Evolutionary conservation across 2,797 vertebrate species (phyloP).

Genomic region (Lepidocolaptes lacrymiger): DNA sequence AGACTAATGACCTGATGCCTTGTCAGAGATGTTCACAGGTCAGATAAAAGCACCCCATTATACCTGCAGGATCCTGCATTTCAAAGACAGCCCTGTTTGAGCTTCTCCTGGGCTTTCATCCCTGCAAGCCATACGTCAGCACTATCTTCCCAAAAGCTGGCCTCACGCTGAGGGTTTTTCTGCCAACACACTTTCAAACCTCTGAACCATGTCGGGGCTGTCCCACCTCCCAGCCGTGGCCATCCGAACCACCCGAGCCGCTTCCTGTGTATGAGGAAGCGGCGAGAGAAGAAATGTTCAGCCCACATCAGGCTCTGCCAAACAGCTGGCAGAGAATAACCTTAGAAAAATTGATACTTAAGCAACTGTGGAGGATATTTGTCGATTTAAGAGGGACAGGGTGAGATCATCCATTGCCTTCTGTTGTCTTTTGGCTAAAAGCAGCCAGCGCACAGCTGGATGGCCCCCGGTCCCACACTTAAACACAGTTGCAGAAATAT

Average conservation of each 20-base stretch:
- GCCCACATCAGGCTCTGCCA: not conserved
- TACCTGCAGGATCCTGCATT: not conserved
- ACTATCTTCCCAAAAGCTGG: not conserved
- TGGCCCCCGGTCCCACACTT: not conserved
- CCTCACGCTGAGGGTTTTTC: not conserved
- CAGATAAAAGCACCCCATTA: not conserved
- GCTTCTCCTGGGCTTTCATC: slow-evolving; percentile 32
- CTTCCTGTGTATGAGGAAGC: not conserved
- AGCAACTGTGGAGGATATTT: not conserved
- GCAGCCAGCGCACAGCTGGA: not conserved
- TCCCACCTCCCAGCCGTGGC: not conserved
- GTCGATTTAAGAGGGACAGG: not conserved
- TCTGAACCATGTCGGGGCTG: fast-evolving
- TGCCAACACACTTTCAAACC: not conserved
- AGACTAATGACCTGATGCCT: slow-evolving; percentile 34
- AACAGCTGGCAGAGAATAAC: slow-evolving; percentile 10
- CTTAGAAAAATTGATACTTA: not conserved
- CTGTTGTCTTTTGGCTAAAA: slow-evolving; percentile 20
- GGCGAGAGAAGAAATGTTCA: not conserved
- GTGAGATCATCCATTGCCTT: slow-evolving; percentile 41
- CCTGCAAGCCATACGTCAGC: fast-evolving
- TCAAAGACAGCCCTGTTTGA: slow-evolving; percentile 20
- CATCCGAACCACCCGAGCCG: not conserved
- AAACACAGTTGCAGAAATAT: not conserved
- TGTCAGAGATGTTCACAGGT: slow-evolving; percentile 37